Conservation (phyloP, 2,888 invertebrate genomes). For the Drosophila borborema region DNA sequence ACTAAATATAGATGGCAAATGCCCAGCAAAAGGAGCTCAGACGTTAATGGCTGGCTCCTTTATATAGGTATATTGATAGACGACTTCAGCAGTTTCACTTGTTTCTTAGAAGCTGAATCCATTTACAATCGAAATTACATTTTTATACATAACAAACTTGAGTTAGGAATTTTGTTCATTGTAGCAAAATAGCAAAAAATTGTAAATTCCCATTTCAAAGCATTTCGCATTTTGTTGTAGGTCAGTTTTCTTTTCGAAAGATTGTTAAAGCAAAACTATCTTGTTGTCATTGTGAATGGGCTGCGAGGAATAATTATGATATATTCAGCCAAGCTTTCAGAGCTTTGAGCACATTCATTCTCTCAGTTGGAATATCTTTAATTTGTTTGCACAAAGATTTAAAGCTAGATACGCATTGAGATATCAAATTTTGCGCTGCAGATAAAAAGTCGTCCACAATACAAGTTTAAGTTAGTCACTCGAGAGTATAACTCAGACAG, state of each 20-base stretch:
- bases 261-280: slow-evolving; percentile 5
- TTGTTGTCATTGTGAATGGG: slow-evolving; percentile 4
- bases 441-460: slow-evolving; percentile 32
- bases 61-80: too few relatives aligned
- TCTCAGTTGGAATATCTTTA: slow-evolving; percentile 22
- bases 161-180: not conserved
- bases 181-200: too few relatives aligned
- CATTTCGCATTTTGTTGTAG: not conserved
- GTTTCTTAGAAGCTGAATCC: too few relatives aligned
- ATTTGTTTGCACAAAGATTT: slow-evolving; percentile 57
- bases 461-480: slow-evolving; percentile 48
- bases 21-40: too few relatives aligned
- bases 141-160: not conserved
- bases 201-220: not conserved
- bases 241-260: slow-evolving; percentile 1
- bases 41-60: not conserved
- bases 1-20: not conserved
- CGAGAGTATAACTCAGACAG: slow-evolving; percentile 6
- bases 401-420: slow-evolving; percentile 43
- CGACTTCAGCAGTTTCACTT: too few relatives aligned
- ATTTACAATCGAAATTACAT: not conserved
- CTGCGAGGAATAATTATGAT: not conserved
- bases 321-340: not conserved
- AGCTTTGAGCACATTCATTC: slow-evolving; percentile 8
- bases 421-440: slow-evolving; percentile 2